phyloP scores from a whole-genome alignment of 2,888 invertebrate species.

The Pristionchus fissidentatus region DNA sequence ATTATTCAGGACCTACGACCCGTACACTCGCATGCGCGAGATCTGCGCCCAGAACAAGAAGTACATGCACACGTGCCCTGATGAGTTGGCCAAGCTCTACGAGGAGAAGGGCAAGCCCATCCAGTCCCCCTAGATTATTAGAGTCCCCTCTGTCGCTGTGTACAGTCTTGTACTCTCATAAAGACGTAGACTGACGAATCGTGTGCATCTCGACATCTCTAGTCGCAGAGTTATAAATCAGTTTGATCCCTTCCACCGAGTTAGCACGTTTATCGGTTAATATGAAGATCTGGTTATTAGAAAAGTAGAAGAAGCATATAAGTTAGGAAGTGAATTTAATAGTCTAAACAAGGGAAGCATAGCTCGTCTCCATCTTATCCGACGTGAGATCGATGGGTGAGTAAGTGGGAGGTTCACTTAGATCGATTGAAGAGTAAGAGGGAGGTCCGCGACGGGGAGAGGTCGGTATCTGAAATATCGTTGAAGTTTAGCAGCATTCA shows the following conservation, averaged over 20 bases:
- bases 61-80: slow-evolving; percentile 73
- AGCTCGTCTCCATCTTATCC: background rate
- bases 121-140: slow-evolving; percentile 30
- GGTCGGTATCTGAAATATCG: background rate
- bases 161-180: slow-evolving; percentile 29
- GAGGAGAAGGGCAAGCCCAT: slow-evolving; percentile 71
- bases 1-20: slow-evolving; percentile 69
- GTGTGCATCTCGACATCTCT: background rate
- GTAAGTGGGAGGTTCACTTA: background rate
- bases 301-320: background rate
- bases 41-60: slow-evolving; percentile 71
- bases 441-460: background rate
- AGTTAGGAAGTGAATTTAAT: background rate
- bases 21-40: slow-evolving; percentile 72
- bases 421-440: background rate
- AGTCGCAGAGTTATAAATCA: slow-evolving; percentile 11
- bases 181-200: slow-evolving; percentile 2
- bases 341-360: background rate
- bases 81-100: slow-evolving; percentile 69
- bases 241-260: background rate
- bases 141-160: slow-evolving; percentile 17
- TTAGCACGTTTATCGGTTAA: slow-evolving; percentile 21
- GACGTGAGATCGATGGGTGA: background rate
- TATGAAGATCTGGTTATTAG: slow-evolving; percentile 8
- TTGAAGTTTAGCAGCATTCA: too few species aligned